Base-by-base conservation (phyloP, 2,888 invertebrate genomes). In the Capitulum mitella region DNA sequence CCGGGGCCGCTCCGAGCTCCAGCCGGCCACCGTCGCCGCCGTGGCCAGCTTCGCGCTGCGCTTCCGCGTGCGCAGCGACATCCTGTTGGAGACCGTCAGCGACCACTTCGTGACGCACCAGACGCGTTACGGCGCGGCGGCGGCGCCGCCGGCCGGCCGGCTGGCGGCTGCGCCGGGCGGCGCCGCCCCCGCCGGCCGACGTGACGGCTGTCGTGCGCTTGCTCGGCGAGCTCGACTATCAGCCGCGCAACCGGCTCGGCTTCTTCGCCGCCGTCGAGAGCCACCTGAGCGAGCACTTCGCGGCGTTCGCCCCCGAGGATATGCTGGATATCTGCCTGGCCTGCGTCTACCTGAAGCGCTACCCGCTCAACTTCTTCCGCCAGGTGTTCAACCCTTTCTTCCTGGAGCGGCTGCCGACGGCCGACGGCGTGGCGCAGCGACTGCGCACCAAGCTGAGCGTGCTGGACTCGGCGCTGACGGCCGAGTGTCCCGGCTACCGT, bases 31-130 rank as follows among this genome's bases (percentile, higher is more conserved):
- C 22, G 85, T 91, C 70, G 87, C 89, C 0, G 86, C 88, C 12
- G 87, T 91, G 76, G 87, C 90, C 83, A 89, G 90, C 82, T 91
- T 90, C 83, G 90, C 90, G 82, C 86, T 87, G 83, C 87, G 88
- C 79, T 89, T 90, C 83, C 87, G 89, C 79, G 85, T 90, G 78
- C 85, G 89, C 78, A 91, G 90, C 82, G 83, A 86, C 14, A 82
- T 85, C 34, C 89, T 92, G 82, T 84, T 92, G 46, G 87, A 90
- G 80, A 87, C 87, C 40, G 89, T 89, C 80, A 88, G 88, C 80
- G 85, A 88, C 81, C 90, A 89, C 51, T 51, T 85, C 83, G 89
- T 91, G 83, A 84, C 88, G 1, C 85, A 84, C 14, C 86, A 90
- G 80, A 86, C 85, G 5, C 83, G 83, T 22, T 83, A 85, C 70